These are phyloP conservation scores for Esox masquinongy DNA, from an alignment of 2,797 vertebrate genomes.

Conservation along the genomic window DNA sequence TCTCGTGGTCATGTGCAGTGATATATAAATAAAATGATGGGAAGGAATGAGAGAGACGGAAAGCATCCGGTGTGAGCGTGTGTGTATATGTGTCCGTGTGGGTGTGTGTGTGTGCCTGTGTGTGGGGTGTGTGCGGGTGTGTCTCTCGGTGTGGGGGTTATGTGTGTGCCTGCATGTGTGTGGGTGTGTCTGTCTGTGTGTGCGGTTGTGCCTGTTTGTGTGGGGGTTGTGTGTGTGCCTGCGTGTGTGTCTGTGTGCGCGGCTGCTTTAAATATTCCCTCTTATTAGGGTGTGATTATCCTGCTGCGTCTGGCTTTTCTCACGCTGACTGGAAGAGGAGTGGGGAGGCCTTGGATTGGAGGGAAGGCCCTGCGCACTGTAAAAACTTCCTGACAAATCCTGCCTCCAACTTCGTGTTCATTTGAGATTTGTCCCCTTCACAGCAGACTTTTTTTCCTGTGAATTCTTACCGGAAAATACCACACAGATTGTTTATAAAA, in stretches of 20 bases:
- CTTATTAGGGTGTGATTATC: slow-evolving; percentile 82
- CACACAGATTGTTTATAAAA: neutral
- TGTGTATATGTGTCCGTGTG: too few relatives aligned
- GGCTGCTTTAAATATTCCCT: slow-evolving; percentile 80
- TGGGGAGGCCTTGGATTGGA: slow-evolving; percentile 52
- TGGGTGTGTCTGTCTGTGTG: slow-evolving; percentile 20
- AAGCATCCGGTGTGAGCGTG: slow-evolving; percentile 52
- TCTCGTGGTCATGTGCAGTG: slow-evolving; percentile 69
- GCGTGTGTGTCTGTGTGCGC: slow-evolving; percentile 49
- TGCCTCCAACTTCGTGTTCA: neutral
- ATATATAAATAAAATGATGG: slow-evolving; percentile 62
- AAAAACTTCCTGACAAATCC: slow-evolving; percentile 74
- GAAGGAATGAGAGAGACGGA: slow-evolving; percentile 46
- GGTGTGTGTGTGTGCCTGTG: too few relatives aligned
- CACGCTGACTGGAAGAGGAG: slow-evolving; percentile 65
- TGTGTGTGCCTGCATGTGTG: slow-evolving; percentile 9
- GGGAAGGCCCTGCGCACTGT: slow-evolving; percentile 59
- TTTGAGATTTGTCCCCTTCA: slow-evolving; percentile 5
- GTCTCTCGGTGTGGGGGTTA: neutral
- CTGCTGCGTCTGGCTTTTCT: slow-evolving; percentile 77
- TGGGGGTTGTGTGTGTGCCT: neutral
- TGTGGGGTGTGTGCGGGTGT: slow-evolving; percentile 24
- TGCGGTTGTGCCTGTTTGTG: slow-evolving; percentile 18
- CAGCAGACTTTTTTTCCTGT: slow-evolving; percentile 13
- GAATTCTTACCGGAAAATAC: neutral